Percentiles rank a stretch among this genome's conserved stretches.
Evolutionary conservation across 2,113 vertebrate genomes (phyloP).

Genomic region (Porphyrio hochstetteri): DNA sequence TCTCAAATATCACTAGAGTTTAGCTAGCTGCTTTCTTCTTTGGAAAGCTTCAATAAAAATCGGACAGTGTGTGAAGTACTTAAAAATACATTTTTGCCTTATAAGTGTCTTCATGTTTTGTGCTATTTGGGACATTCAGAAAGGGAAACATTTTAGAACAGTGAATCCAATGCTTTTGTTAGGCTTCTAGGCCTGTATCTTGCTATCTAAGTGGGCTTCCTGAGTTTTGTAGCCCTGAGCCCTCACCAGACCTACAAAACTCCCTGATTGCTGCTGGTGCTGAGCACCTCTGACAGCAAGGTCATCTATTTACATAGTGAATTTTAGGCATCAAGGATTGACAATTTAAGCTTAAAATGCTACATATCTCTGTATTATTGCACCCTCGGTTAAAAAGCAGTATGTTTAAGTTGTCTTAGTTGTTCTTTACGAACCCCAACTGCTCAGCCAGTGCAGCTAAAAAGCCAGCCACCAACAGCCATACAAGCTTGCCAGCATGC

Average conservation of each 20-base stretch:
- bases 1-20: neutral
- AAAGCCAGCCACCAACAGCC: conserved; percentile 92
- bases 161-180: conserved; percentile 36
- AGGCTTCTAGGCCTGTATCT: neutral
- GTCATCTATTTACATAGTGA: neutral
- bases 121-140: conserved; percentile 39
- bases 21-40: neutral
- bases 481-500: conserved; percentile 88
- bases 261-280: conserved; percentile 8
- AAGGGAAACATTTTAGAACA: conserved; percentile 36
- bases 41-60: neutral
- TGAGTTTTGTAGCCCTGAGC: neutral
- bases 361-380: conserved; percentile 69
- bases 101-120: neutral
- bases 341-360: conserved; percentile 70
- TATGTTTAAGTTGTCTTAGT: conserved; percentile 74
- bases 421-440: conserved; percentile 56
- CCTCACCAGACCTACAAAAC: neutral
- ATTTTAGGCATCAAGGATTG: conserved; percentile 67
- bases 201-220: neutral
- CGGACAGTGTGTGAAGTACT: conserved; percentile 2
- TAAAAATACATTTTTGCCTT: conserved; percentile 1
- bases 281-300: conserved; percentile 13
- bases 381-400: conserved; percentile 80
- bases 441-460: conserved; percentile 85